Percentiles rank a stretch among this genome's conserved stretches.
phyloP scores from a whole-genome alignment of 2,797 vertebrate species.

The Bradypodion pumilum region DNA sequence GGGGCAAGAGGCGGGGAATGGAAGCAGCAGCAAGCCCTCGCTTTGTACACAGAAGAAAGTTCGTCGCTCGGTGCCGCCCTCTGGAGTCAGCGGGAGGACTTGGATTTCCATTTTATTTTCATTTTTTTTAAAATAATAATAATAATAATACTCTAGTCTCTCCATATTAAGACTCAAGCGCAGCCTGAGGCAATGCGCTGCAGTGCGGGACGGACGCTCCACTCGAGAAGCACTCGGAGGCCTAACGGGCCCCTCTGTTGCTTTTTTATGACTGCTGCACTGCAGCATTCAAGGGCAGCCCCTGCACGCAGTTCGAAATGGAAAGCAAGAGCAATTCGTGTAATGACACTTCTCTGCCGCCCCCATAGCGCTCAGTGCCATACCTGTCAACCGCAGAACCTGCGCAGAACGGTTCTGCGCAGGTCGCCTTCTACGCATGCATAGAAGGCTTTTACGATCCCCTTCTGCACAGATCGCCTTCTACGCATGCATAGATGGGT shows the following conservation, averaged over 20 bases:
- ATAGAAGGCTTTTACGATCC: too few relatives aligned
- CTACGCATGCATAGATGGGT: too few relatives aligned
- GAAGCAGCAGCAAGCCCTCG: neutral
- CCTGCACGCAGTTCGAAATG: neutral
- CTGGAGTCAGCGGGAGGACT: neutral
- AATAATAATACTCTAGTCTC: too few relatives aligned
- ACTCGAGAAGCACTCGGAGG: slow-evolving; percentile 10
- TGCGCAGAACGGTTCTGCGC: too few relatives aligned
- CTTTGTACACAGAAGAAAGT: neutral
- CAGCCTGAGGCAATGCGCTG: neutral
- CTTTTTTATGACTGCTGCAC: neutral
- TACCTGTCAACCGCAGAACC: too few relatives aligned
- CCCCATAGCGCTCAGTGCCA: too few relatives aligned
- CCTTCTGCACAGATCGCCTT: too few relatives aligned
- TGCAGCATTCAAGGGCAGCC: too few relatives aligned
- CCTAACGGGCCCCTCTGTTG: neutral
- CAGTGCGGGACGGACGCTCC: neutral
- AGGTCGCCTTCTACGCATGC: too few relatives aligned
- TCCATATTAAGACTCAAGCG: neutral
- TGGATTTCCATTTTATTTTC: neutral
- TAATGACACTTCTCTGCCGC: too few relatives aligned
- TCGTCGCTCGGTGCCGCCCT: slow-evolving; percentile 6
- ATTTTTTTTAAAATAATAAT: neutral
- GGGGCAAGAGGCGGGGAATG: neutral
- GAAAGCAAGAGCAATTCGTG: too few relatives aligned